Base-by-base conservation (phyloP, 2,113 vertebrate genomes). In the Nyctereutes procyonoides region DNA sequence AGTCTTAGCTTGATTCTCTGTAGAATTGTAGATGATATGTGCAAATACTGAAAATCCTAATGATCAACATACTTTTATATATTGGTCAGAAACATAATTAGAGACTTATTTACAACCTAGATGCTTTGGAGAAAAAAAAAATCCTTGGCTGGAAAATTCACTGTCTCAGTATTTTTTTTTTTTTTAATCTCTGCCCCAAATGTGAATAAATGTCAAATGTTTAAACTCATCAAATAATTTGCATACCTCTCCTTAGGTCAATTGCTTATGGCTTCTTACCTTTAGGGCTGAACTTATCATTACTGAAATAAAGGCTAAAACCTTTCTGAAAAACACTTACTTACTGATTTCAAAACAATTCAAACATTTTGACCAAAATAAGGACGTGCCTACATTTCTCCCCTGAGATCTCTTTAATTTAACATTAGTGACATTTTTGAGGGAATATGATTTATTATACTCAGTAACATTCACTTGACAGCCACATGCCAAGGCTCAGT, bases 161-260 rank as follows among this genome's bases (percentile, higher is more conserved):
- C n/a, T 62, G 51, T 67, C 32, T 65, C 11, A 11, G 30, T 53
- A 19, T 82, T 85, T 43, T 53, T 32, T 63, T 32, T 63, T 69
- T 89, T 63, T 48, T 14, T 14, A 82, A 69, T 71, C 20, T 17
- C 16, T 76, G n/a, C 4, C 7, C 0, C 30, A 90, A 35, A 71
- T 77, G 1, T 55, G 5, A 92, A 92, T 81, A 94, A 96, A 77
- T 56, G 53, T 77, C 80, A 93, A 89, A 96, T 86, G 53, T 26
- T 74, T 60, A 76, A 84, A 88, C 17, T 84, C 60, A 35, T 95
- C 28, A 84, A 94, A 71, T 87, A 94, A 94, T 87, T 79, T 94
- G 24, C 2, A 85, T 8, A 79, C n/a, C 3, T 96, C 32, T 56
- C 17, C 10, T 43, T 79, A 60, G 11, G 76, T 81, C n/a, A 77